Conservation (phyloP, 2,113 vertebrate species). For the Monarcha castaneiventris region DNA sequence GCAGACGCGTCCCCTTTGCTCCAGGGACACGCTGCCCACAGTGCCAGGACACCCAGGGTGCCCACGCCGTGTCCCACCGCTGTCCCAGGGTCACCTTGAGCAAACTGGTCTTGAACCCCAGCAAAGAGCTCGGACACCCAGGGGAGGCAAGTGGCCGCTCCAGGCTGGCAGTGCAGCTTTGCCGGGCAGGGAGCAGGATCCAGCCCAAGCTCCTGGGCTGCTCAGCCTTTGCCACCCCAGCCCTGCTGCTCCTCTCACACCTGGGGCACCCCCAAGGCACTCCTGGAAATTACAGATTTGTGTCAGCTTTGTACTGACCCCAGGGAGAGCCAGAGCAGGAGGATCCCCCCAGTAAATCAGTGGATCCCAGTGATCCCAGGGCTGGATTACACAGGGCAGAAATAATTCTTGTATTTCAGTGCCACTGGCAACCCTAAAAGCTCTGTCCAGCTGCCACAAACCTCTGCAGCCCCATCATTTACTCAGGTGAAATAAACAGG, state of each 20-base stretch:
- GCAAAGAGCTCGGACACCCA: not conserved
- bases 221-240: not conserved
- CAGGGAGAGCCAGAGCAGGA: not conserved
- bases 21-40: not conserved
- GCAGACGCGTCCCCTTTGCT: not conserved
- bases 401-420: not conserved
- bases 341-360: not conserved
- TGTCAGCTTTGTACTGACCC: not conserved
- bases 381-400: not conserved
- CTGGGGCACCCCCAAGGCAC: not conserved
- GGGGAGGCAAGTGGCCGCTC: not conserved
- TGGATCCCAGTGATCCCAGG: not conserved
- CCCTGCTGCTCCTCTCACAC: not conserved
- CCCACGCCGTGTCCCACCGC: fast-evolving
- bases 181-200: not conserved
- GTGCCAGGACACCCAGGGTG: not conserved
- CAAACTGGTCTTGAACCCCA: not conserved
- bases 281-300: not conserved
- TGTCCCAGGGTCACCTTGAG: not conserved
- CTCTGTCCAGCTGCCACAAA: not conserved
- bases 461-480: not conserved
- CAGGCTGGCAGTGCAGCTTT: not conserved
- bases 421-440: not conserved
- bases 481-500: not conserved
- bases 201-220: fast-evolving